Conservation (phyloP, 1,140 invertebrate genomes). For the Neodiprion pinetum region DNA sequence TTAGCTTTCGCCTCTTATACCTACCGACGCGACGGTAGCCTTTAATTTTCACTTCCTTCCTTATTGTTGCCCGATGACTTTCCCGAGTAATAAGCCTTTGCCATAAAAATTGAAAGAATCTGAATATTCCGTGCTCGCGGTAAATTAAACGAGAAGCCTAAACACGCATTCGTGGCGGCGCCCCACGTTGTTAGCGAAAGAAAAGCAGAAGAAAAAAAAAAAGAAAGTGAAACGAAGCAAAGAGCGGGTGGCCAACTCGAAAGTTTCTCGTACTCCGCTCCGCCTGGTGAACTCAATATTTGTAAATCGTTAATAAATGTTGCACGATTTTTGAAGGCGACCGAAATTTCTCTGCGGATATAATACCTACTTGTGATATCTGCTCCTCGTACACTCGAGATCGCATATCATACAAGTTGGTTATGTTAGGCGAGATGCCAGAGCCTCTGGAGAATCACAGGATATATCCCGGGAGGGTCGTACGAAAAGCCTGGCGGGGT, state of each 20-base stretch:
- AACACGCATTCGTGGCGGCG: not conserved
- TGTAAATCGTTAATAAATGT: no score
- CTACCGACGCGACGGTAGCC: not conserved
- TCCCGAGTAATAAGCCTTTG: not conserved
- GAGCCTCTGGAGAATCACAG: not conserved
- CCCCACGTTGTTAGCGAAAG: not conserved
- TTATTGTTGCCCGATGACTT: conserved; percentile 1
- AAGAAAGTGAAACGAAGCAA: not conserved
- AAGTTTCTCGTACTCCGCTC: not conserved
- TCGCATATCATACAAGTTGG: no score
- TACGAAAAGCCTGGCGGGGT: not conserved
- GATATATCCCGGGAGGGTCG: not conserved
- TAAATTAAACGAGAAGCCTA: not conserved
- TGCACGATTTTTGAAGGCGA: no score
- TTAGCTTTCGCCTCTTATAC: not conserved
- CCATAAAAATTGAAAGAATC: conserved; percentile 3
- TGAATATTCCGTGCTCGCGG: not conserved
- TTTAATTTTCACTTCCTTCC: conserved; percentile 5
- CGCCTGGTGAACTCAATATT: no score
- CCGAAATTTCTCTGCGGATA: no score
- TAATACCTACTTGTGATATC: no score
- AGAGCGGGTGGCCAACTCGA: not conserved
- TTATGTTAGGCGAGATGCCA: no score
- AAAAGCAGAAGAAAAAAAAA: not conserved
- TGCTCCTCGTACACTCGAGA: no score